Base-by-base conservation (phyloP, 2,797 vertebrate species). In the Sebastes baramenuke region DNA sequence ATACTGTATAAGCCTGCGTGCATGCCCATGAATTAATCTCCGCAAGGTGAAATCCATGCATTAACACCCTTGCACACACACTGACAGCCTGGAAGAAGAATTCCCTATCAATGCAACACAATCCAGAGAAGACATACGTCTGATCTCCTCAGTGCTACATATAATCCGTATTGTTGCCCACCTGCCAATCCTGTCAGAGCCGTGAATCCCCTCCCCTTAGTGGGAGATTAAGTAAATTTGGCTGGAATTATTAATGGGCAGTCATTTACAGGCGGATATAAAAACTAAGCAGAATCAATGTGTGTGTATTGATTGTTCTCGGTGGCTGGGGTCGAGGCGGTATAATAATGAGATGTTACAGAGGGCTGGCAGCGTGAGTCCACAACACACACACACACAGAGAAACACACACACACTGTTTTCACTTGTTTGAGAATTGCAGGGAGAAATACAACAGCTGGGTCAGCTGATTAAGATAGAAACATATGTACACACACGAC, bases 221-320 rank as follows among this genome's bases (percentile, higher is more conserved):
- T 67, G 64, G 89, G 90, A 95, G 93, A 95, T 96, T 95, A 95
- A 94, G 91, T 93, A 93, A 93, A 95, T 96, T 95, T 95, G 93
- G 92, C 88, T 86, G 83, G 93, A 95, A 95, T 96, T 96, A 95
- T 95, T 95, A 95, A 96, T 94, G 94, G 92, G 82, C 86, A 90
- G 93, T 94, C 93, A 93, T 94, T 95, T 95, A 95, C 90, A 91
- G 93, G 92, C 93, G 92, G 95, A 95, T 95, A 95, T 95, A 93
- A 95, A 95, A 95, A 94, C 94, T 92, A 92, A 95, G 92, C 93
- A 93, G 92, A 94, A 96, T 96, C 95, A 94, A 96, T 96, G 93
- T 87, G 86, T 77, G 83, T 29, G 87, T 95, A 96, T 96, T 90
- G 96, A 96, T 95, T 93, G 93, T 92, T 94, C 93, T 95, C 89